phyloP scores from a whole-genome alignment of 1,140 invertebrate genomes.

The Campoletis sonorensis region DNA sequence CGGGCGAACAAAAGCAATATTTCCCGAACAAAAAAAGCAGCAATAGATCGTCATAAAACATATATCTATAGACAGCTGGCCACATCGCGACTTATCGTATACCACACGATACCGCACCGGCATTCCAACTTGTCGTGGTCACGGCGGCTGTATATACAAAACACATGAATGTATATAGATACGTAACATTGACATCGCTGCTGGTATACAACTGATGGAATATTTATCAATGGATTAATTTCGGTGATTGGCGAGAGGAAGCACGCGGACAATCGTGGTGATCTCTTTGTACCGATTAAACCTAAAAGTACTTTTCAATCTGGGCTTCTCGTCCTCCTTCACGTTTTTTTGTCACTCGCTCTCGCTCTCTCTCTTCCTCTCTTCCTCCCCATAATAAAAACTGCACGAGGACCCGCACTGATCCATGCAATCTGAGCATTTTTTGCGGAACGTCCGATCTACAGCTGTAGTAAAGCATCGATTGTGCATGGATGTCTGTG shows the following conservation, averaged over 20 bases:
- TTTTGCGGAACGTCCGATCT: conserved; percentile 22
- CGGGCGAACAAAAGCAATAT: conserved; percentile 16
- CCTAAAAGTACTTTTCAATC: conserved; percentile 70
- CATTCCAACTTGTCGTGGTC: conserved; percentile 5
- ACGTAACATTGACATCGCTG: not conserved
- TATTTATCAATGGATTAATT: conserved; percentile 71
- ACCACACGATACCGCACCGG: not conserved
- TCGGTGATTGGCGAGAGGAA: conserved; percentile 62
- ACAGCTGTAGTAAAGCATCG: conserved; percentile 6
- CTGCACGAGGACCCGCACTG: not conserved
- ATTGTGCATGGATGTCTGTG: conserved; percentile 53
- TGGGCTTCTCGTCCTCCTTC: conserved; percentile 46
- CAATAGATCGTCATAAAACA: conserved; percentile 1
- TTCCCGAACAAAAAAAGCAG: not conserved
- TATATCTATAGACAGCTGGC: not conserved
- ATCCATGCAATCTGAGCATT: conserved; percentile 28
- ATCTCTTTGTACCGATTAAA: conserved; percentile 65
- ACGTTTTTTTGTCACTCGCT: not conserved
- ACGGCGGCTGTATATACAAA: not conserved
- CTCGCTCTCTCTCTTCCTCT: conserved; percentile 5
- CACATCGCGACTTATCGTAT: conserved; percentile 28
- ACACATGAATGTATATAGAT: not conserved
- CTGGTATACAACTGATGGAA: conserved; percentile 61
- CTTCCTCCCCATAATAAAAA: conserved; percentile 4
- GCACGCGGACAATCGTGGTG: conserved; percentile 59